phyloP scores from a whole-genome alignment of 2,888 invertebrate species.

The Metellina segmentata region DNA sequence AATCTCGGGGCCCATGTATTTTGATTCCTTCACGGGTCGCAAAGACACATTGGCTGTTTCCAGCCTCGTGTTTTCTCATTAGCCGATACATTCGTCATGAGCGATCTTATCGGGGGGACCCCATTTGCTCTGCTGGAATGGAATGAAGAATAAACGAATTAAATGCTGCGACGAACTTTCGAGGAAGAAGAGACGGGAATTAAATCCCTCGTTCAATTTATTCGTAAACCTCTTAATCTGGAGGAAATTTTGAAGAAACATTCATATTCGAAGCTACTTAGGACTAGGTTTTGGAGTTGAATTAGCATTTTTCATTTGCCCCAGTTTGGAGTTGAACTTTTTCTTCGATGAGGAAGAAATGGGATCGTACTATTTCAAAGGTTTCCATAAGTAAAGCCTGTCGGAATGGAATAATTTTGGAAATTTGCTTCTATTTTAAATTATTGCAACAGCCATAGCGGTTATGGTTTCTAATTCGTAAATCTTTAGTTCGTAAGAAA shows the following conservation, averaged over 20 bases:
- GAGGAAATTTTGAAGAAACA: neutral
- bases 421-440: too few relatives aligned
- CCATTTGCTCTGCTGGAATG: neutral
- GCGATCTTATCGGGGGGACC: neutral
- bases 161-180: neutral
- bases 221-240: neutral
- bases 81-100: neutral
- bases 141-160: neutral
- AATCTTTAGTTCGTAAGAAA: too few relatives aligned
- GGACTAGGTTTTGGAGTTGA: neutral
- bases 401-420: too few relatives aligned
- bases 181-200: neutral
- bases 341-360: too few relatives aligned
- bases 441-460: too few relatives aligned
- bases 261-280: neutral
- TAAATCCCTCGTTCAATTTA: neutral
- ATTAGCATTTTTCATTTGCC: neutral
- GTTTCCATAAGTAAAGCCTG: too few relatives aligned
- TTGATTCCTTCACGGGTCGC: neutral
- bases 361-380: too few relatives aligned
- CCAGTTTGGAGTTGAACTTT: too few relatives aligned
- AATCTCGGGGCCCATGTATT: neutral
- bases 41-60: neutral
- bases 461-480: too few relatives aligned
- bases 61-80: neutral